Conservation (phyloP, 2,888 invertebrate species). For the Apomyelois bistriatella region DNA sequence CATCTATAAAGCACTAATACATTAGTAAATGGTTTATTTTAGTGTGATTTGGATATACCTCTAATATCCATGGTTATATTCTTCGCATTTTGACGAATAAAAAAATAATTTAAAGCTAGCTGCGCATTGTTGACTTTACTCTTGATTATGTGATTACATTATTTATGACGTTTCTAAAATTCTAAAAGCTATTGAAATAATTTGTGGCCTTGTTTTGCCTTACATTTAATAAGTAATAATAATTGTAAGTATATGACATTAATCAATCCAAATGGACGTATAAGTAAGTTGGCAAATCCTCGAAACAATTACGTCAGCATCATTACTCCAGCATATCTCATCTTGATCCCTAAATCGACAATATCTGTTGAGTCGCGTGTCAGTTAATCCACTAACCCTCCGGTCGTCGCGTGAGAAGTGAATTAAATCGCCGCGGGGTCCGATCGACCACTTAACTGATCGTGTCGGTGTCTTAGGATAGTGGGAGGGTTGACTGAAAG, state of each 20-base stretch:
- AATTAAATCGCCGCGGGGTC: conserved; percentile 69
- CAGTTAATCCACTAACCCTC: conserved; percentile 69
- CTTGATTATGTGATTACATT: too few species aligned
- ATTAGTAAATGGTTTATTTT: too few species aligned
- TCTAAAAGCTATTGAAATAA: too few species aligned
- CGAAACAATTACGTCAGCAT: conserved; percentile 47
- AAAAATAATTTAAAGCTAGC: too few species aligned
- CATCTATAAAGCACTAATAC: too few species aligned
- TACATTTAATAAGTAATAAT: too few species aligned
- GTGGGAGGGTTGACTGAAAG: conserved; percentile 64
- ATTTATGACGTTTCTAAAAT: too few species aligned
- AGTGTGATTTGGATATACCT: too few species aligned
- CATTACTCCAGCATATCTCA: conserved; percentile 66
- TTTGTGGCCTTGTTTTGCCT: too few species aligned
- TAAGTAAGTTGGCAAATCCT: conserved; percentile 40
- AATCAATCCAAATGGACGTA: conserved; percentile 39
- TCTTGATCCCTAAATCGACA: conserved; percentile 65
- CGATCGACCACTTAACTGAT: conserved; percentile 69
- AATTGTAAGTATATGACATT: background rate
- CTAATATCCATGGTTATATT: too few species aligned
- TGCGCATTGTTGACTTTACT: too few species aligned
- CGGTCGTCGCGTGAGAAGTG: conserved; percentile 73
- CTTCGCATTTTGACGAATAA: too few species aligned
- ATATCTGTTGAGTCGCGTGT: conserved; percentile 75
- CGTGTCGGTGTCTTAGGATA: conserved; percentile 70